Percentiles rank a stretch among this genome's conserved stretches.
Conservation (phyloP, 2,888 invertebrate species). For the Glomeris marginata region DNA sequence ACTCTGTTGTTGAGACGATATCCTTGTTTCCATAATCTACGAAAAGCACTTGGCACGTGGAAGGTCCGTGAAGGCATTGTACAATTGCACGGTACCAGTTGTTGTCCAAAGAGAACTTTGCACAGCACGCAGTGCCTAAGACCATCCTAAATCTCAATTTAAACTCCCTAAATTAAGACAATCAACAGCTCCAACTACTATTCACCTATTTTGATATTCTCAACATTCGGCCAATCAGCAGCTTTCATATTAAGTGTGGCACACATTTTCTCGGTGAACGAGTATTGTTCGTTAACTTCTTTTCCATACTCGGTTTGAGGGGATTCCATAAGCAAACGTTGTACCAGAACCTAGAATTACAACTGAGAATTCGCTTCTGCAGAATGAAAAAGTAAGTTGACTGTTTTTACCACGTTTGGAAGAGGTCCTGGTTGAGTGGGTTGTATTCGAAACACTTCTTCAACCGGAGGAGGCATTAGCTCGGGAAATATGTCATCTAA, state of each 20-base stretch:
- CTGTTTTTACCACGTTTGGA: too few species aligned
- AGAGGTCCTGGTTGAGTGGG: too few species aligned
- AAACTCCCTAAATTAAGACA: neutral
- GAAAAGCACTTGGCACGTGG: constrained; percentile 1
- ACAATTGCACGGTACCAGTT: constrained; percentile 6
- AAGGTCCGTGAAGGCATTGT: neutral
- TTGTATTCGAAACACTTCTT: too few species aligned
- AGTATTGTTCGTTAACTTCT: neutral
- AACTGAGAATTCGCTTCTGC: too few species aligned
- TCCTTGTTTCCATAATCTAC: constrained; percentile 6
- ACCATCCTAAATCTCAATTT: neutral
- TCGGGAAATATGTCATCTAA: too few species aligned
- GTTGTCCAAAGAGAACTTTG: neutral
- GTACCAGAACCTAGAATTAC: too few species aligned
- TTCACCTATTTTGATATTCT: neutral
- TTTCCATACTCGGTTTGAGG: neutral
- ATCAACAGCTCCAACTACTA: neutral
- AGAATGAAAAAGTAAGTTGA: too few species aligned
- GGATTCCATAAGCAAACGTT: too few species aligned
- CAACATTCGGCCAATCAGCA: neutral
- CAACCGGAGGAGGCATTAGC: too few species aligned
- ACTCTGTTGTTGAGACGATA: neutral
- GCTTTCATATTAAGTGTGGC: neutral
- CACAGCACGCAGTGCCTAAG: neutral
- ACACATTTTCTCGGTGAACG: neutral